phyloP scores from a whole-genome alignment of 1,140 invertebrate species.

The Oedothorax gibbosus region DNA sequence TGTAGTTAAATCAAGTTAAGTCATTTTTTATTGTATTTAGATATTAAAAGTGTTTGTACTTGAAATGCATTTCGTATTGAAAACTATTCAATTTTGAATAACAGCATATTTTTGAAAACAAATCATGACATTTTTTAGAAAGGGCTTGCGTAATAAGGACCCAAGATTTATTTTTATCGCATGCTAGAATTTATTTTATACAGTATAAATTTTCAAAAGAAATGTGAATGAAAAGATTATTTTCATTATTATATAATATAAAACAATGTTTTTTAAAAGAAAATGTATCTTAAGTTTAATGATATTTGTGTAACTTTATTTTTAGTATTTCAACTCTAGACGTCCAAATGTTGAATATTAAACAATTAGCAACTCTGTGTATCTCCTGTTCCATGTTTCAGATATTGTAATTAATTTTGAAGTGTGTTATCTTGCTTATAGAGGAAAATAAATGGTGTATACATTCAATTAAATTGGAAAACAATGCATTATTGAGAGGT shows the following conservation, averaged over 20 bases:
- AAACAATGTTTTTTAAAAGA: neutral
- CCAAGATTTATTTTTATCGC: constrained; percentile 31
- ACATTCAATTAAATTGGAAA: neutral
- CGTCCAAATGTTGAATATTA: constrained; percentile 25
- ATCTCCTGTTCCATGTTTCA: constrained; percentile 36
- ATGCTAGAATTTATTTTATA: neutral
- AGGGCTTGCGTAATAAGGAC: neutral
- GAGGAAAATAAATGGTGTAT: neutral
- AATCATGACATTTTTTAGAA: constrained; percentile 38
- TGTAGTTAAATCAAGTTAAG: constrained; percentile 38
- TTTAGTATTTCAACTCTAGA: constrained; percentile 11
- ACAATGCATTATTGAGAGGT: constrained; percentile 2
- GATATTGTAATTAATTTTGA: constrained; percentile 10
- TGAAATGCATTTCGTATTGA: constrained; percentile 53
- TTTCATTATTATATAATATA: neutral
- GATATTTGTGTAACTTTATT: constrained; percentile 5
- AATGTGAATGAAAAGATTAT: neutral
- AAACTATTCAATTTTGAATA: constrained; percentile 52
- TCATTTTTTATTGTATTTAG: constrained; percentile 59
- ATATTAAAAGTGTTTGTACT: constrained; percentile 57
- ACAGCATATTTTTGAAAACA: constrained; percentile 52
- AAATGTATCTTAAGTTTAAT: constrained; percentile 3
- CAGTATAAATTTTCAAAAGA: neutral
- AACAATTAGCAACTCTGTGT: constrained; percentile 28
- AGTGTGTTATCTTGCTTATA: neutral